Conservation (phyloP, 2,113 vertebrate species). For the Sisor rabdophorus region DNA sequence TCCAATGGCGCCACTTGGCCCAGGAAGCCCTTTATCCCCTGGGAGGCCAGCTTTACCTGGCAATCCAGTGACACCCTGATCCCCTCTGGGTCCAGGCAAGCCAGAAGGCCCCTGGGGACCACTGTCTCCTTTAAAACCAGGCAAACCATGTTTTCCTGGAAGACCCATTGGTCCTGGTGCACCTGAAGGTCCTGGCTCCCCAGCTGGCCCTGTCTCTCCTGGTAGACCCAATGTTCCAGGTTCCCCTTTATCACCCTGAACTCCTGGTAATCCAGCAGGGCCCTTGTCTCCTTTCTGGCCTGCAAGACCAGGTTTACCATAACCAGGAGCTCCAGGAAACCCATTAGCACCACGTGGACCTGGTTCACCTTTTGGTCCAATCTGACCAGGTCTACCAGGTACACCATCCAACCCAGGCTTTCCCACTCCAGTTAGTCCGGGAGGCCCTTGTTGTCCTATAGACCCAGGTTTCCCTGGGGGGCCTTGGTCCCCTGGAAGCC, state of each 20-base stretch:
- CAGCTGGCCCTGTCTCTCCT: slow-evolving; percentile 78
- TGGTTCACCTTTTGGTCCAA: slow-evolving; percentile 84
- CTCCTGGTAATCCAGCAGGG: slow-evolving; percentile 77
- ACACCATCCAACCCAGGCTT: slow-evolving; percentile 79
- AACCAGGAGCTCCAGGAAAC: slow-evolving; percentile 81
- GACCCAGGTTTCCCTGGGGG: slow-evolving; percentile 74
- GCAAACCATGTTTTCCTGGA: slow-evolving; percentile 86
- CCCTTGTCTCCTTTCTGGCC: slow-evolving; percentile 90
- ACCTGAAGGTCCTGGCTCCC: slow-evolving; percentile 79
- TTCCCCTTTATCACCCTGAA: slow-evolving; percentile 83
- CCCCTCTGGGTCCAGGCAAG: slow-evolving; percentile 82
- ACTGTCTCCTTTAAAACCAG: slow-evolving; percentile 83
- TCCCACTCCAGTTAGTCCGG: slow-evolving; percentile 79
- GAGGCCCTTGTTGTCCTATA: slow-evolving; percentile 78
- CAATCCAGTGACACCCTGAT: slow-evolving; percentile 81
- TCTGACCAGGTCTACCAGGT: slow-evolving; percentile 77
- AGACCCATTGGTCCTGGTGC: slow-evolving; percentile 87
- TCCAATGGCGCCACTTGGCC: slow-evolving; percentile 77
- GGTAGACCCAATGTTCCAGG: slow-evolving; percentile 77
- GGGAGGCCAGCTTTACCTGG: slow-evolving; percentile 82
- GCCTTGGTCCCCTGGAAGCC: slow-evolving; percentile 76
- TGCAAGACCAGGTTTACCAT: slow-evolving; percentile 85
- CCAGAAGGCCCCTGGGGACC: slow-evolving; percentile 84
- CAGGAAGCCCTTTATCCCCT: slow-evolving; percentile 87
- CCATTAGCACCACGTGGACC: slow-evolving; percentile 82